Percentiles rank a stretch among this genome's conserved stretches.
These are phyloP conservation scores for Scytalopus superciliaris DNA, from an alignment of 2,113 vertebrate genomes.

Conservation along the genomic window DNA sequence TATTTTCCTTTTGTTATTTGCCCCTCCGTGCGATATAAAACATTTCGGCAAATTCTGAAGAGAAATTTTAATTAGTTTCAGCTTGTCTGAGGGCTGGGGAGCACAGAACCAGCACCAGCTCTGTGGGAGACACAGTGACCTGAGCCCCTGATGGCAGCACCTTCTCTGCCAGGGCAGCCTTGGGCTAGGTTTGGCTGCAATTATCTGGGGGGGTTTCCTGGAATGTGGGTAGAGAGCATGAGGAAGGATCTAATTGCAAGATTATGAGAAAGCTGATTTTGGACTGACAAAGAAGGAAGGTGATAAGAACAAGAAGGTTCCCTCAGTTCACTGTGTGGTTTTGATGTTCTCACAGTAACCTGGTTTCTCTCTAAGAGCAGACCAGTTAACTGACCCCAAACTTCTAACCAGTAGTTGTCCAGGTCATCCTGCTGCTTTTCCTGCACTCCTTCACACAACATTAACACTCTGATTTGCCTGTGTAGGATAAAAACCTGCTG, in stretches of 20 bases:
- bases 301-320: fast-evolving
- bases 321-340: not conserved
- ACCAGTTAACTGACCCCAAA: not conserved
- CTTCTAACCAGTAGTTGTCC: not conserved
- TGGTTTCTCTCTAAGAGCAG: not conserved
- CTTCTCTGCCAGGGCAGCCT: not conserved
- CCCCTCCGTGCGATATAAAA: not conserved
- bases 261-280: not conserved
- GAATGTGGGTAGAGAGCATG: fast-evolving
- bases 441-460: not conserved
- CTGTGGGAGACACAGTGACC: not conserved
- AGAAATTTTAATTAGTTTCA: not conserved
- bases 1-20: not conserved
- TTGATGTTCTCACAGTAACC: not conserved
- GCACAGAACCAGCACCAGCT: not conserved
- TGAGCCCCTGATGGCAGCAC: not conserved
- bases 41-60: not conserved
- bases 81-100: not conserved
- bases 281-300: not conserved
- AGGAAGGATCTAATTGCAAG: not conserved
- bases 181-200: not conserved
- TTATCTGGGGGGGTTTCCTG: not conserved
- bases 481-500: not conserved
- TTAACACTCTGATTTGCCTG: not conserved
- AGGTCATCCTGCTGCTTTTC: not conserved